A percentile compares a stretch with the other conserved stretches of the same genome.
phyloP scores from a whole-genome alignment of 2,888 invertebrate genomes.

The Chorisops tibialis region DNA sequence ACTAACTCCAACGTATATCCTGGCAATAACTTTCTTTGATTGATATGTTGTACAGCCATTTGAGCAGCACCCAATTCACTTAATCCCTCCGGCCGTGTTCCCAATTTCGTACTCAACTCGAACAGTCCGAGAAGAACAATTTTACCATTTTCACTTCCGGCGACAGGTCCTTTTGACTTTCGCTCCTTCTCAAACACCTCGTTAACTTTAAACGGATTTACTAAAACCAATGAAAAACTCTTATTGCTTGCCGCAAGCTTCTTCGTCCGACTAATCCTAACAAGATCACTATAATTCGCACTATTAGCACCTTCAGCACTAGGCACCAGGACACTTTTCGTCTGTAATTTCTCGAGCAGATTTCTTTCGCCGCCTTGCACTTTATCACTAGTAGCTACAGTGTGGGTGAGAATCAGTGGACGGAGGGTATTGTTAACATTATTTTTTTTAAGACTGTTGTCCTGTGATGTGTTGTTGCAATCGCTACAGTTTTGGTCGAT shows the following conservation, averaged over 20 bases:
- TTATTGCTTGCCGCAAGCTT: slow-evolving; percentile 23
- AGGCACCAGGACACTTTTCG: not conserved
- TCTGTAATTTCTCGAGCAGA: too few relatives aligned
- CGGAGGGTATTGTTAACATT: slow-evolving; percentile 29
- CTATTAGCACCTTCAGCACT: slow-evolving; percentile 23
- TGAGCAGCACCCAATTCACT: slow-evolving; percentile 75
- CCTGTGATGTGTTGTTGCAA: slow-evolving; percentile 8
- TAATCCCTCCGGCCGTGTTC: slow-evolving; percentile 64
- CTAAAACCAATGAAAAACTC: slow-evolving; percentile 31
- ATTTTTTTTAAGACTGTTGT: slow-evolving; percentile 22
- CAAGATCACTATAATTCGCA: slow-evolving; percentile 23
- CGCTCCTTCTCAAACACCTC: slow-evolving; percentile 51
- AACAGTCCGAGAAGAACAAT: slow-evolving; percentile 74
- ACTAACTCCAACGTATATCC: slow-evolving; percentile 73
- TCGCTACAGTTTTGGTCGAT: slow-evolving; percentile 15
- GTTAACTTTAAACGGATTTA: slow-evolving; percentile 48
- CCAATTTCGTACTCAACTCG: slow-evolving; percentile 66
- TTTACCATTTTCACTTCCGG: slow-evolving; percentile 47
- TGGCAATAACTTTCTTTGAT: slow-evolving; percentile 62
- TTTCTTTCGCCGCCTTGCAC: too few relatives aligned
- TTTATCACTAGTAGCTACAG: not conserved
- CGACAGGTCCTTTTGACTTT: slow-evolving; percentile 29
- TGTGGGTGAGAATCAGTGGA: slow-evolving; percentile 1
- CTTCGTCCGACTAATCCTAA: slow-evolving; percentile 24
- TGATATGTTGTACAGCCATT: slow-evolving; percentile 77